These are phyloP conservation scores for Isotomurus palustris DNA, from an alignment of 2,888 invertebrate species.

Conservation along the genomic window DNA sequence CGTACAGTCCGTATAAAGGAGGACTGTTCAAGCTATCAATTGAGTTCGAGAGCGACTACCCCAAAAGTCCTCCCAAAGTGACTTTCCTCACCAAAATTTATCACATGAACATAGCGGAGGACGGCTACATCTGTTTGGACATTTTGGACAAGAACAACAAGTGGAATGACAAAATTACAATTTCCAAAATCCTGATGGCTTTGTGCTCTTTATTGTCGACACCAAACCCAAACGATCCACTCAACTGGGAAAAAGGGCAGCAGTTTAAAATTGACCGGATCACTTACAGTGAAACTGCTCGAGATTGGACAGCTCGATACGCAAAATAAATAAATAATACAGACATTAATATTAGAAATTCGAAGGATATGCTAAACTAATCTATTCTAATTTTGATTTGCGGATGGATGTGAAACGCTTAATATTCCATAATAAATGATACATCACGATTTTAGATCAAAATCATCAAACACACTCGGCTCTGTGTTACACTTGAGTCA, in stretches of 20 bases:
- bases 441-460: too few species aligned
- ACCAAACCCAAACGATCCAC: conserved; percentile 6
- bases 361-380: too few species aligned
- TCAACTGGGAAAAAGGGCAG: not conserved
- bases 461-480: too few species aligned
- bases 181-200: not conserved
- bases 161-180: not conserved
- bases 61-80: not conserved
- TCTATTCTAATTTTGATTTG: too few species aligned
- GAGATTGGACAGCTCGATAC: not conserved
- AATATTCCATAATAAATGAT: too few species aligned
- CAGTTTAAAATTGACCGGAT: not conserved
- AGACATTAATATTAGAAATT: too few species aligned
- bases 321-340: too few species aligned
- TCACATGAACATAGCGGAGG: conserved; percentile 4
- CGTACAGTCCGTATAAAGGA: conserved; percentile 2
- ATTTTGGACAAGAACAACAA: not conserved
- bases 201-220: not conserved
- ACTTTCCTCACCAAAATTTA: conserved; percentile 1
- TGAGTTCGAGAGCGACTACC: not conserved
- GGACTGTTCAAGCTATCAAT: conserved; percentile 3
- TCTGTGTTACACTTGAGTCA: too few species aligned
- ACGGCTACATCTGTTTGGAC: conserved; percentile 10
- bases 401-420: too few species aligned
- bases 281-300: conserved; percentile 1